Conservation (phyloP, 2,113 vertebrate species). For the Cnemophilus loriae region DNA sequence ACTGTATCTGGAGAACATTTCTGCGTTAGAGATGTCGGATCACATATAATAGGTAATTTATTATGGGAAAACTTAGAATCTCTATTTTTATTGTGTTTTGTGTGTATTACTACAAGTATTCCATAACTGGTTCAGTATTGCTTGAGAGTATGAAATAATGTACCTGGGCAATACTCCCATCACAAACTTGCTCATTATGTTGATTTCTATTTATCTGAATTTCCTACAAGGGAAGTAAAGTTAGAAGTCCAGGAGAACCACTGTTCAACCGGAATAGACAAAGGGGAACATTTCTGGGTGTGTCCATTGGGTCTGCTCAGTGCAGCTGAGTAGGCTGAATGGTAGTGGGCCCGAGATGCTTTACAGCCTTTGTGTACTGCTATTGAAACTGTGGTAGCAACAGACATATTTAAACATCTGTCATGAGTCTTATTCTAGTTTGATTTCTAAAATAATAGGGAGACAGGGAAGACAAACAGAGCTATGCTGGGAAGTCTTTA, state of each 20-base stretch:
- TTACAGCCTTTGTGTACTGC: not conserved
- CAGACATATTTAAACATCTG: not conserved
- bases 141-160: not conserved
- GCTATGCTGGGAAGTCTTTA: not conserved
- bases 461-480: not conserved
- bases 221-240: not conserved
- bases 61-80: not conserved
- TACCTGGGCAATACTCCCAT: not conserved
- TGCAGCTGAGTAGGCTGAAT: not conserved
- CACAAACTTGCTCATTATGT: not conserved
- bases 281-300: not conserved
- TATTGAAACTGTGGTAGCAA: not conserved
- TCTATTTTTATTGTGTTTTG: not conserved
- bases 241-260: not conserved
- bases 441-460: not conserved
- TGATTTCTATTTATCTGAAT: not conserved
- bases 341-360: not conserved
- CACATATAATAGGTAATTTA: not conserved
- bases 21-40: not conserved
- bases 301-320: not conserved
- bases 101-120: not conserved
- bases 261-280: not conserved
- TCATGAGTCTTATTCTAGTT: not conserved
- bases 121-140: not conserved
- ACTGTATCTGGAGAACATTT: not conserved